Percentiles rank a stretch among this genome's conserved stretches.
phyloP scores from a whole-genome alignment of 2,888 invertebrate species.

The Thereva nobilitata region DNA sequence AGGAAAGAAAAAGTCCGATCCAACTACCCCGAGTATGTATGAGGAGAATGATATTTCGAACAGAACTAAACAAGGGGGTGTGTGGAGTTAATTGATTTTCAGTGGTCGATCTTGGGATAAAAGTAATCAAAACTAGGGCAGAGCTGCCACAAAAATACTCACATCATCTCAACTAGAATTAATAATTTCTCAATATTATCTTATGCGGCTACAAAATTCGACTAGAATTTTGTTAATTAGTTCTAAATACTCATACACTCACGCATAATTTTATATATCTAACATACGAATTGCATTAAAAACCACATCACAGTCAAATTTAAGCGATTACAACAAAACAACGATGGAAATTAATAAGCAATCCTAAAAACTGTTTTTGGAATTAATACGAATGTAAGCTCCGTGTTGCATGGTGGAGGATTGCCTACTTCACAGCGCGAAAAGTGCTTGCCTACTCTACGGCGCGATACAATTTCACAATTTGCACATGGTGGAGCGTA shows the following conservation, averaged over 20 bases:
- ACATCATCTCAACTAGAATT: constrained; percentile 30
- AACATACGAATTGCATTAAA: constrained; percentile 19
- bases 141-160: constrained; percentile 10
- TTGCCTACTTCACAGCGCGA: background rate
- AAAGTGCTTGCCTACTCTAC: background rate
- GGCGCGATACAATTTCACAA: background rate
- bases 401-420: constrained; percentile 1
- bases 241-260: constrained; percentile 1
- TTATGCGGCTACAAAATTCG: background rate
- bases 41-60: constrained; percentile 12
- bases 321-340: background rate
- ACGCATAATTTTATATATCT: background rate
- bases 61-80: background rate
- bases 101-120: background rate
- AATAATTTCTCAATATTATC: constrained; percentile 13
- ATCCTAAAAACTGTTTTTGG: too few relatives aligned
- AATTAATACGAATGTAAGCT: too few relatives aligned
- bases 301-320: constrained; percentile 33
- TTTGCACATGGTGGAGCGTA: background rate
- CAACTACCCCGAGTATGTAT: constrained; percentile 10
- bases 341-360: background rate
- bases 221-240: background rate
- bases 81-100: background rate
- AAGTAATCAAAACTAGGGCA: background rate
- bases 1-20: background rate